These are phyloP conservation scores for Latrodectus elegans DNA, from an alignment of 2,888 invertebrate species.

Conservation along the genomic window DNA sequence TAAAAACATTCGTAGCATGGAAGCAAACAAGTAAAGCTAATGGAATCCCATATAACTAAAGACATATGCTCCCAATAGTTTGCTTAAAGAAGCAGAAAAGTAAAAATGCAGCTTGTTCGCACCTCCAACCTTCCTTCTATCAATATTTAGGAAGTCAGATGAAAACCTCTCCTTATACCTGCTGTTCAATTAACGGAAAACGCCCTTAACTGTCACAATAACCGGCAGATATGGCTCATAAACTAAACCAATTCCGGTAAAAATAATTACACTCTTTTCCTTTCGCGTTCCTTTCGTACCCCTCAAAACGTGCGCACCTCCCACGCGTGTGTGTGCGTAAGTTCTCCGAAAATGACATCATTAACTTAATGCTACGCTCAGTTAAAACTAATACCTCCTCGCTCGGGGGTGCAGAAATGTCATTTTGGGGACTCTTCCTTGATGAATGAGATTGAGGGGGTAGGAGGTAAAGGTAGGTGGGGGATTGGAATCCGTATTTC, in stretches of 20 bases:
- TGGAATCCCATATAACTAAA: no score
- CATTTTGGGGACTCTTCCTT: slow-evolving; percentile 36
- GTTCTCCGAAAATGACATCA: slow-evolving; percentile 41
- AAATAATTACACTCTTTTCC: slow-evolving; percentile 40
- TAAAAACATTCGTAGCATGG: no score
- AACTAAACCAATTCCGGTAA: slow-evolving; percentile 41
- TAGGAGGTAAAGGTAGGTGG: not conserved
- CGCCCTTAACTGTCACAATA: slow-evolving; percentile 28
- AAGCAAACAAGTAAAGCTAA: no score
- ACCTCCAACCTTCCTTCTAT: not conserved
- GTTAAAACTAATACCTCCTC: slow-evolving; percentile 56
- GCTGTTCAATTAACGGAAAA: slow-evolving; percentile 31
- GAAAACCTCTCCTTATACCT: not conserved
- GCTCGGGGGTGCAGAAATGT: slow-evolving; percentile 48
- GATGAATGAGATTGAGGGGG: slow-evolving; percentile 34
- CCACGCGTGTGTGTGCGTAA: slow-evolving; percentile 13
- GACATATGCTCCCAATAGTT: no score
- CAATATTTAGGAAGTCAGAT: not conserved
- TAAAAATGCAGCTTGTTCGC: not conserved
- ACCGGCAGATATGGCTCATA: slow-evolving; percentile 29
- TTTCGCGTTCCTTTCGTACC: not conserved
- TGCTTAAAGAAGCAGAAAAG: not conserved
- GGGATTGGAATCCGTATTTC: not conserved
- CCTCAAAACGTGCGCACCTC: slow-evolving; percentile 7
- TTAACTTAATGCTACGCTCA: slow-evolving; percentile 57